Evolutionary conservation across 2,797 vertebrate species (phyloP), one percentile per base, ranked within the genome.

Genomic region (Cossypha polioptera): DNA sequence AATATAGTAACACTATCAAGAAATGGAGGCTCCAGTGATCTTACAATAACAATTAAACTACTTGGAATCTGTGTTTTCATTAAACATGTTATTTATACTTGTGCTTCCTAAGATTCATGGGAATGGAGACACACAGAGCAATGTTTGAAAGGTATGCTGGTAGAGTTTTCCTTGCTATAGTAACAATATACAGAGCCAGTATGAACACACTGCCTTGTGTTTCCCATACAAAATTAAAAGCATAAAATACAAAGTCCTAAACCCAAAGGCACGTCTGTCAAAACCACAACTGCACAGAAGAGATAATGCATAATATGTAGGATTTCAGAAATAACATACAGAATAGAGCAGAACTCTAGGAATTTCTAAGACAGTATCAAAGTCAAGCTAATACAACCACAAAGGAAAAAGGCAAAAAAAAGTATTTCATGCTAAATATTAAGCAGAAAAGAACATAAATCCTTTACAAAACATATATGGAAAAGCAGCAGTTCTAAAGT

Each of bases 1-100:
- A 63, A 76, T 82, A 95, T 51, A 95, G 77, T 47, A 95, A 93
- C 75, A 51, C n/a, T 92, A 74, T 50, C 47, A 33, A 91, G 81
- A 94, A 95, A 89, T 4, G 22, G 16, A 67, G 72, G 67, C 81
- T 93, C 71, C 48, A 16, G 20, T 51, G 35, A 85, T 69, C 84
- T 75, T 74, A 93, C 5, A 92, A 71, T 31, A 91, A 95, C 69
- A 95, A 92, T 51, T 83, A 63, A 93, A 86, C 20, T 83, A 24
- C 75, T n/a, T 51, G 24, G 25, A 50, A 89, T 61, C 38, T 25
- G 65, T 65, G 68, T 65, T 92, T 94, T 79, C 71, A 72, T 77
- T 85, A 65, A 90, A 66, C 31, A 43, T 33, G 2, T 1, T 85
- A 87, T 89, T 93, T 87, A 89, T 47, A 54, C 16, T 75, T 68